Base-by-base conservation (phyloP, 2,888 invertebrate species). In the Andrena marginata region DNA sequence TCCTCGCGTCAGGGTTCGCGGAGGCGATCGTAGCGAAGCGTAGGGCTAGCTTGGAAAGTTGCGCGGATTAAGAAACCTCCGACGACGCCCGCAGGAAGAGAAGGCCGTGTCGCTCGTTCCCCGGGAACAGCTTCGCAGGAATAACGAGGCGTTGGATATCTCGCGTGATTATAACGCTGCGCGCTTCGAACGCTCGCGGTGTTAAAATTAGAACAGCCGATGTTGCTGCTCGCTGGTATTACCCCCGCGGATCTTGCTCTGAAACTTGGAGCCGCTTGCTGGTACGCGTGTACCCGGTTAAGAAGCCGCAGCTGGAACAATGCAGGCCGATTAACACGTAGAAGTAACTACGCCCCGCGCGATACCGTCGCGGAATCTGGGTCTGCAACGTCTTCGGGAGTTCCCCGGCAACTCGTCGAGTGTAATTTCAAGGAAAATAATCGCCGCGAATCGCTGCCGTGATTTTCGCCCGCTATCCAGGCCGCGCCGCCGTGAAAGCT, bases 271-370 rank as follows among this genome's bases (percentile, higher is more conserved):
- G 67, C 20, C 26, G 26, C 31, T 56, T 2, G 70, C 8, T 29
- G 42, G 33, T n/a, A 26, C 71, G n/a, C 8, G n/a, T 3, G 59
- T 31, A 42, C 59, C 10, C 33, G 23, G 71, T 71, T 49, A 71
- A 74, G 48, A 68, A 68, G 20, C 35, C 49, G 49, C 60, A 26
- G n/a, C 16, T 59, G 48, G 49, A 33, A 72, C 75, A 75, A 75
- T 71, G 72, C 26, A 10, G 26, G 29, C 10, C 72, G 71, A 71
- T 29, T 71, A n/a, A 71, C 60, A 2, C 4, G 20, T 8, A 8
- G 35, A 35, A 48, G 26, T 62, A 62, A 62, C 60, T 33, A 29
- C 29, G 20, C 20, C 13, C 10, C 7, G 8, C 31, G 59, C 23
- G 31, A 20, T 26, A 54, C 51, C 42, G 20, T 29, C n/a, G 20